These are phyloP conservation scores for Lepidocolaptes lacrymiger DNA, from an alignment of 2,797 vertebrate species.

Conservation along the genomic window DNA sequence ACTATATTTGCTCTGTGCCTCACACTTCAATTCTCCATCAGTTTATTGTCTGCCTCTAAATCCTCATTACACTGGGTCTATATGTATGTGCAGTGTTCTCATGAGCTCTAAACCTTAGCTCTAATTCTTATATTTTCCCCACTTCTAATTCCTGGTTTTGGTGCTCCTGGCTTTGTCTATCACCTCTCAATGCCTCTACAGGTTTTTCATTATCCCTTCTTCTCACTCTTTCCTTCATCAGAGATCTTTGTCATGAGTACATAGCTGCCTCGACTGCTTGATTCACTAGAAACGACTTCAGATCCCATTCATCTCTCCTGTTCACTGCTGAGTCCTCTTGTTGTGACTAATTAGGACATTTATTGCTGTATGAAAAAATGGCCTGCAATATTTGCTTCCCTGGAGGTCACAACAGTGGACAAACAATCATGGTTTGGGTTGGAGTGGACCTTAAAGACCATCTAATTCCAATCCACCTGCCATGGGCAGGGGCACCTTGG, in stretches of 20 bases:
- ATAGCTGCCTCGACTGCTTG: neutral
- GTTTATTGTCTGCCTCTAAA: neutral
- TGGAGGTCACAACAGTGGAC: neutral
- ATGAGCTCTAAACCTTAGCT: neutral
- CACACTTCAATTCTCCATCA: rapidly evolving
- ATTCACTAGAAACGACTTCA: neutral
- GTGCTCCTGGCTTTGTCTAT: neutral
- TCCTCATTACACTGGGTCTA: neutral
- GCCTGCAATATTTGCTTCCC: neutral
- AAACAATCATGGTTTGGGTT: neutral
- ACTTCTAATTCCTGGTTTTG: neutral
- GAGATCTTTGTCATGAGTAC: neutral
- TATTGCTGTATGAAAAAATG: neutral
- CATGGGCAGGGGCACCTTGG: neutral
- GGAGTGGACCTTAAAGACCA: neutral
- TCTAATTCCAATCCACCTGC: neutral
- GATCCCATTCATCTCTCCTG: neutral
- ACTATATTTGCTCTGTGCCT: neutral
- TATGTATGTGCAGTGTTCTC: neutral
- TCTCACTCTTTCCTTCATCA: neutral
- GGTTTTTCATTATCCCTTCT: neutral
- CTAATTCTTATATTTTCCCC: neutral
- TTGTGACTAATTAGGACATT: neutral
- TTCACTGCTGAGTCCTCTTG: neutral
- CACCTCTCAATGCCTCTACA: neutral